Base-by-base conservation (phyloP, 1,140 invertebrate genomes). In the Zophobas atratus region DNA sequence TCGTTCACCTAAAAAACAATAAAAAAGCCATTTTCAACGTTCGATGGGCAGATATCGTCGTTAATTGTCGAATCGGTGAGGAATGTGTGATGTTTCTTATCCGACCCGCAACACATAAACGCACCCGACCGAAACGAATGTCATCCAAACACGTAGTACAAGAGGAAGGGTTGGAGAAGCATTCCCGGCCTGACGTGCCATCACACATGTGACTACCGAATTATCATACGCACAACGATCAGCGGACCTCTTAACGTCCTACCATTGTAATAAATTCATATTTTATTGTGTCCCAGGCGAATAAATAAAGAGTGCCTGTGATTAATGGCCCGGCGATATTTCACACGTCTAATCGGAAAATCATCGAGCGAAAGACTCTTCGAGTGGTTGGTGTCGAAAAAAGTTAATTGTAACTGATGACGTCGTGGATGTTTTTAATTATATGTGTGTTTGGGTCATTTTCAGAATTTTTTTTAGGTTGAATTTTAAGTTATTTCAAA, bases 201-300 rank as follows among this genome's bases (percentile, higher is more conserved):
- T 75, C 72, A 60, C 72, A 75, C 36, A 75, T 75, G 53, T 70
- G 35, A 75, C 55, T 43, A 53, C 56, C 38, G 56, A 57, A 75
- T 75, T 57, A 75, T 60, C 55, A 75, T 75, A 75, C 34, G 33
- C 34, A 43, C 41, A 48, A 34, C 32, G 35, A 20, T 67, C 60
- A 38, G 32, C 49, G 49, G 48, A 77, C 70, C 76, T 77, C 70
- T 77, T 77, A 77, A 67, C 76, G 76, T 77, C 49, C 49, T 38
- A 34, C 55, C 6, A 63, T 73, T 71, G 70, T 72, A 72, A 60
- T 71, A 71, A 70, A 60, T 77, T 73, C 76, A 77, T 77, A 74
- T 77, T 77, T 77, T 77, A 77, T 77, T 77, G 46, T 60, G 70
- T 43, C 63, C 55, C 43, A 56, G 67, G 39, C 39, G 60, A 67